Percentiles rank a stretch among this genome's conserved stretches.
These are phyloP conservation scores for Calyptomena viridis DNA, from an alignment of 2,113 vertebrate genomes.

Conservation along the genomic window DNA sequence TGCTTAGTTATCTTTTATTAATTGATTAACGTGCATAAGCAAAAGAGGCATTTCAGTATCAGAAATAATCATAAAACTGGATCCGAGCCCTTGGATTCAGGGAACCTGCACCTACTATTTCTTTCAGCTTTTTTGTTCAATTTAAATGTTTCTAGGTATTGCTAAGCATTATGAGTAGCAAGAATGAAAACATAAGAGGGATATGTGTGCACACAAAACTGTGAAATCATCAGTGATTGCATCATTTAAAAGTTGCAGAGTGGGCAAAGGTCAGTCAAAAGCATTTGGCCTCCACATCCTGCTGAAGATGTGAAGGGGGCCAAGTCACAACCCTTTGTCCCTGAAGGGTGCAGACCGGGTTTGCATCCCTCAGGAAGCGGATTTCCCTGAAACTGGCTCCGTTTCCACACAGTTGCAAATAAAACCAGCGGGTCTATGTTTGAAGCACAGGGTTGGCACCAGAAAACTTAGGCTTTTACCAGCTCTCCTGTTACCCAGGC, in stretches of 20 bases:
- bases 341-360: not conserved
- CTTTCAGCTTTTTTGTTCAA: not conserved
- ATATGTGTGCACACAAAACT: not conserved
- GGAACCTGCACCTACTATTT: not conserved
- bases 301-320: not conserved
- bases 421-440: not conserved
- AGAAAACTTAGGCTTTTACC: not conserved
- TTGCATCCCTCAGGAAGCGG: not conserved
- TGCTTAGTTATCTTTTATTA: not conserved
- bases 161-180: not conserved
- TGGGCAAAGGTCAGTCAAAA: not conserved
- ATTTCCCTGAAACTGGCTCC: not conserved
- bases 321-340: not conserved
- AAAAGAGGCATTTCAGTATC: not conserved
- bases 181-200: not conserved
- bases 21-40: not conserved
- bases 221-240: not conserved
- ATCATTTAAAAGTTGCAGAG: not conserved
- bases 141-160: not conserved
- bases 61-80: not conserved
- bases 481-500: too few species aligned
- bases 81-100: not conserved
- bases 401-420: not conserved
- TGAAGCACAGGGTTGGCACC: not conserved
- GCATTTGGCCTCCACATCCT: not conserved